These are phyloP conservation scores for Lagopus muta DNA, from an alignment of 2,113 vertebrate species.

Conservation along the genomic window DNA sequence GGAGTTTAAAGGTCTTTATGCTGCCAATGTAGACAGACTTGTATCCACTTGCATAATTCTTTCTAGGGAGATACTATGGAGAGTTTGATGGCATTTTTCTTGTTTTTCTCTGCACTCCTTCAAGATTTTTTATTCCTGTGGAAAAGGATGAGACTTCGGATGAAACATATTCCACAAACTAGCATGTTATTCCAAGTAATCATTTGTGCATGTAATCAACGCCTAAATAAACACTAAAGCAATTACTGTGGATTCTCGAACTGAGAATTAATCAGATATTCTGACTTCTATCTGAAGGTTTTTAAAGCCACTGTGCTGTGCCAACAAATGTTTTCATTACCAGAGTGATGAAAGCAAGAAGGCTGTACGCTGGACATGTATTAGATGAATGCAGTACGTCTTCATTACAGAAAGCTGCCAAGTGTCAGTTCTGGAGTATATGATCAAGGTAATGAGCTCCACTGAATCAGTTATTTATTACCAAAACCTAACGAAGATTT, in stretches of 20 bases:
- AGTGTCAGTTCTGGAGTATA: not conserved
- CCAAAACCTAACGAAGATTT: not conserved
- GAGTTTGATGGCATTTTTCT: not conserved
- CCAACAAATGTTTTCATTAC: not conserved
- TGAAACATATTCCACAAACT: not conserved
- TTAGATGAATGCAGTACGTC: not conserved
- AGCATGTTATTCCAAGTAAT: not conserved
- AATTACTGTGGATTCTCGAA: not conserved
- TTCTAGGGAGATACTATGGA: not conserved
- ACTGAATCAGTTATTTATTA: not conserved
- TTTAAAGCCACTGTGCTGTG: not conserved
- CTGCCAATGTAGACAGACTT: not conserved
- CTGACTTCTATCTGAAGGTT: not conserved
- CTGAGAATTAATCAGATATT: not conserved
- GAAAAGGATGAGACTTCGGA: not conserved
- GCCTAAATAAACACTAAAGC: not conserved
- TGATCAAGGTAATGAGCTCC: not conserved
- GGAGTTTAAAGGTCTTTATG: not conserved
- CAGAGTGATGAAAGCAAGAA: not conserved
- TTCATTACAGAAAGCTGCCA: conserved; percentile 15
- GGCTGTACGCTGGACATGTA: not conserved
- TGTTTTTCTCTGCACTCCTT: not conserved
- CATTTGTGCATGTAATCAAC: not conserved
- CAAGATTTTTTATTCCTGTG: not conserved
- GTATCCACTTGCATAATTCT: not conserved